Evolutionary conservation across 2,888 invertebrate species (phyloP), one percentile per base, ranked within the genome.

Genomic region (Hirtodrosophila histrioides): DNA sequence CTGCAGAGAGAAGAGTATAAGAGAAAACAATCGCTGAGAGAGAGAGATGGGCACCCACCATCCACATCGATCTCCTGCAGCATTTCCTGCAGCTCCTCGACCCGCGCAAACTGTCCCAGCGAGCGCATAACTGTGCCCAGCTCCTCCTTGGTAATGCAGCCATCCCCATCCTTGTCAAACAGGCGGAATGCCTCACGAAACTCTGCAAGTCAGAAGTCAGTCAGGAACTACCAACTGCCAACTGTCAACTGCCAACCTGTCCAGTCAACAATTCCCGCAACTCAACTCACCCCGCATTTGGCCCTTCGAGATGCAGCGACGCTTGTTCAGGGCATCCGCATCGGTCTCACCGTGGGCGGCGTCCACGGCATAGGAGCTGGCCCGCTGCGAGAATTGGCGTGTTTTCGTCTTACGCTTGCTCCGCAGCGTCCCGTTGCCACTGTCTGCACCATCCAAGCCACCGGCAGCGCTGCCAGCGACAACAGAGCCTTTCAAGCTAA

Each of bases 151-250:
- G 96, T 97, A 84, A 97, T 97, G 69, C 95, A 96, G 1, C 97
- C 97, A 80, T 97, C 97, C 5, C 96, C 96, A 83, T 97, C 97
- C 91, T 96, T 96, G 92, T 97, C 97, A 90, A 97, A 97, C 8
- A 97, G 93, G 46, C 96, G 94, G 91, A 97, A 97, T 1, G 97
- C 96, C 90, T 97, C 96, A 31, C 96, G 94, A 89, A 96, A 96
- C 91, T 96, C 96, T 96, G 89, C 0, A 91, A 91, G 49, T 37
- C 4, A 39, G 17, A 17, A 17, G 17, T 17, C 17, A 17, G 17
- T 17, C 4, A 11, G 23, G 9, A 29, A 49, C 17, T 17, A 2
- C 17, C 17, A 17, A 17, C 17, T 17, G 17, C 2, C 17, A 17
- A 17, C 17, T 17, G 17, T 2, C 17, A 17, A 17, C 17, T 17